A percentile compares a stretch with the other conserved stretches of the same genome.
phyloP scores from a whole-genome alignment of 2,888 invertebrate genomes.

The Sminthurinus aureus region DNA sequence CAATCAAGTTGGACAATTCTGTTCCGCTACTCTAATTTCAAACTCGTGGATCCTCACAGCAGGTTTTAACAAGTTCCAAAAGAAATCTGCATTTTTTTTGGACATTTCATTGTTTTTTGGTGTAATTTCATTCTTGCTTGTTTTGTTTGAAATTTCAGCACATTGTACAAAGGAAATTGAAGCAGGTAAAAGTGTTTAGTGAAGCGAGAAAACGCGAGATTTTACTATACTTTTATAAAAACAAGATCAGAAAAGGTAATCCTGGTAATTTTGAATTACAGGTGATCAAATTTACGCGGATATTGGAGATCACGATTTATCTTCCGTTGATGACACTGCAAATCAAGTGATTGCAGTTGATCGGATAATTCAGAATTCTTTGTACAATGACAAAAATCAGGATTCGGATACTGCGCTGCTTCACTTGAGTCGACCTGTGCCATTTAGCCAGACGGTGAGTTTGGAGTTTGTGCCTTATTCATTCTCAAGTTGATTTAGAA shows the following conservation, averaged over 20 bases:
- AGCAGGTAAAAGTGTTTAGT: too few species aligned
- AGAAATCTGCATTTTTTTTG: too few species aligned
- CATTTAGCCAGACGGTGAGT: conserved; percentile 49
- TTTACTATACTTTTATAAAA: too few species aligned
- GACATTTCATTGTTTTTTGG: too few species aligned
- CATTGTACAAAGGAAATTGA: conserved; percentile 48
- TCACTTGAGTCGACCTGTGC: conserved; percentile 59
- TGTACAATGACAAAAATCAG: conserved; percentile 48
- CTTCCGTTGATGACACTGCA: conserved; percentile 35
- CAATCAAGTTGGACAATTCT: conserved; percentile 25
- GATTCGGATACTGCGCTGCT: conserved; percentile 64
- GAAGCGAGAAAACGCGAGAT: too few species aligned
- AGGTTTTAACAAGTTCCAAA: too few species aligned
- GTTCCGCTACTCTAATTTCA: conserved; percentile 42
- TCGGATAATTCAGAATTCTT: conserved; percentile 45
- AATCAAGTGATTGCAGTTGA: conserved; percentile 45
- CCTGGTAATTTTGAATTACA: not conserved
- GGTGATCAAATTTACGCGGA: conserved; percentile 29
- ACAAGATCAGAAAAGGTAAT: too few species aligned
- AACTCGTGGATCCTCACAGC: conserved; percentile 49
- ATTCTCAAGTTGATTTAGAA: not conserved
- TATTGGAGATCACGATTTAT: conserved; percentile 52
- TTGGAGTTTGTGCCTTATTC: too few species aligned
- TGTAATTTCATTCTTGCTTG: too few species aligned
- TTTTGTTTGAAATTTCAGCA: too few species aligned